Conservation (phyloP, 2,797 vertebrate genomes). For the Eurystomus glaucurus region DNA sequence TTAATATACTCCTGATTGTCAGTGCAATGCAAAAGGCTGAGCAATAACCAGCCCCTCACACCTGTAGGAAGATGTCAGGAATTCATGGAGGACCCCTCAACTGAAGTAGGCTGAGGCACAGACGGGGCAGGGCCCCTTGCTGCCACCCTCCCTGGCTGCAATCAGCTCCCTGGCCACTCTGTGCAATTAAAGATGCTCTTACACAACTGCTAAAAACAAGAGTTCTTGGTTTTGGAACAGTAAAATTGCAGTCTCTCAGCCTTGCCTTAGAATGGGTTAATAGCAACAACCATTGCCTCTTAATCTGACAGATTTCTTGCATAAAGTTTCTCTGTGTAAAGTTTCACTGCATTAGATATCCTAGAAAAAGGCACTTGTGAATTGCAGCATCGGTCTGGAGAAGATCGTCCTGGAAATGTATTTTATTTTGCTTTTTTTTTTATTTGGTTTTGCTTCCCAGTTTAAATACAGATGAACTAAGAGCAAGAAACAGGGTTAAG, state of each 20-base stretch:
- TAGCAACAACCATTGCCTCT: neutral
- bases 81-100: neutral
- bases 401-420: neutral
- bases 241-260: neutral
- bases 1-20: neutral
- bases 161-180: neutral
- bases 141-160: neutral
- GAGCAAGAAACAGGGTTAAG: neutral
- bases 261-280: neutral
- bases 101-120: neutral
- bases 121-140: neutral
- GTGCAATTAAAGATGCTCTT: neutral
- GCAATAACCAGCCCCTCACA: neutral
- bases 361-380: neutral
- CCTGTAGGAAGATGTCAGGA: neutral
- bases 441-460: neutral
- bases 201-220: neutral
- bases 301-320: neutral
- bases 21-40: neutral
- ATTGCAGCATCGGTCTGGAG: neutral
- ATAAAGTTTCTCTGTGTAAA: neutral
- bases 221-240: neutral
- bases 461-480: conserved; percentile 18
- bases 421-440: neutral
- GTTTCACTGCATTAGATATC: neutral